A percentile compares a stretch with the other conserved stretches of the same genome.
phyloP scores from a whole-genome alignment of 2,113 vertebrate species.

The Deroptyus accipitrinus region DNA sequence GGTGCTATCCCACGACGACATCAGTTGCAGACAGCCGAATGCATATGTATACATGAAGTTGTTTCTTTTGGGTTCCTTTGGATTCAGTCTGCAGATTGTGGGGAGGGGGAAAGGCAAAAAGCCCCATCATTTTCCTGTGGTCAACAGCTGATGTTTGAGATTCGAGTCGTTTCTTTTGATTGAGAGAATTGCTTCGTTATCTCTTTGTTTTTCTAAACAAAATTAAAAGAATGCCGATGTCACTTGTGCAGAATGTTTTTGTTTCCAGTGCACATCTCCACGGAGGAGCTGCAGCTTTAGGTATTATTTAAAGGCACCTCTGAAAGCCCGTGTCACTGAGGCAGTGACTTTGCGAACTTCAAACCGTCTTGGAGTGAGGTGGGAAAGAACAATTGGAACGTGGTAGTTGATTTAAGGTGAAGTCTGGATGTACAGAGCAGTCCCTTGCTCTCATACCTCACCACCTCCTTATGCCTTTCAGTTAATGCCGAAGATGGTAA shows the following conservation, averaged over 20 bases:
- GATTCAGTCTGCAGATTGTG: not conserved
- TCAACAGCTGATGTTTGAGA: not conserved
- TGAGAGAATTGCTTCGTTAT: not conserved
- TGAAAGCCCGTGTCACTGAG: not conserved
- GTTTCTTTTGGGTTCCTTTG: constrained; percentile 35
- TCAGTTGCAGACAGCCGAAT: constrained; percentile 59
- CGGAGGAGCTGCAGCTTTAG: not conserved
- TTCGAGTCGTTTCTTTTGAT: not conserved
- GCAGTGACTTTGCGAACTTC: constrained; percentile 11
- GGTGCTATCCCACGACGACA: constrained; percentile 69
- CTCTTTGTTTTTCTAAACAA: not conserved
- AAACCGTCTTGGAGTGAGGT: not conserved
- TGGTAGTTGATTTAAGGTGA: not conserved
- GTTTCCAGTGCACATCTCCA: not conserved
- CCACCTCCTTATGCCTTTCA: not conserved
- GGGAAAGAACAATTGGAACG: not conserved
- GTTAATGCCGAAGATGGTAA: not conserved
- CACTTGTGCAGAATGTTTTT: not conserved
- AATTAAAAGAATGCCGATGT: not conserved
- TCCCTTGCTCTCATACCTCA: not conserved
- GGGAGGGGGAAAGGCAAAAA: not conserved
- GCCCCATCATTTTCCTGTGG: constrained; percentile 3
- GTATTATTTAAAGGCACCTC: constrained; percentile 14
- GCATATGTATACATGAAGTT: not conserved
- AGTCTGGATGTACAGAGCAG: not conserved